These are phyloP conservation scores for Urocolius indicus DNA, from an alignment of 2,113 vertebrate species.

Conservation along the genomic window DNA sequence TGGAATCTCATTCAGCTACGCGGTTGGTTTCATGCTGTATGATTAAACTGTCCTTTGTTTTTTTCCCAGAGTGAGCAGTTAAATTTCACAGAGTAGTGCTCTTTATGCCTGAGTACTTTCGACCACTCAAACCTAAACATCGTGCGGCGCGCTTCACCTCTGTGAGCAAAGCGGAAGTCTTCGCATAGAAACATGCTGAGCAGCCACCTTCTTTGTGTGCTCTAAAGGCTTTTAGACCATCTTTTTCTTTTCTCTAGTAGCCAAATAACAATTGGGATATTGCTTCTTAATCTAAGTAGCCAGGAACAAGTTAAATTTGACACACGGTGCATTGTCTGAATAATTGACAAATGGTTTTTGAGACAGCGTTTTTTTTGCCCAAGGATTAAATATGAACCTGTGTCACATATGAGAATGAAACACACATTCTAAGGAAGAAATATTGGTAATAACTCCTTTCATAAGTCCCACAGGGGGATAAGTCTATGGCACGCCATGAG, in stretches of 20 bases:
- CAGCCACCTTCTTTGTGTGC: background rate
- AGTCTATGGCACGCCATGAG: rapidly evolving
- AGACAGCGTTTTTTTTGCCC: rapidly evolving
- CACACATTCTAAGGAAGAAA: background rate
- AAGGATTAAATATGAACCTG: background rate
- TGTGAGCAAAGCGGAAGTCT: background rate
- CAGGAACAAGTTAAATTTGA: background rate
- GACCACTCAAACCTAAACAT: background rate
- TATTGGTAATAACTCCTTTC: background rate
- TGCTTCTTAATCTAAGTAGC: background rate
- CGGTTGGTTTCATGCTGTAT: rapidly evolving
- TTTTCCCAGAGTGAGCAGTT: background rate
- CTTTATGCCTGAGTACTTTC: background rate
- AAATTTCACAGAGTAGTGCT: background rate
- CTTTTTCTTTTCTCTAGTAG: background rate
- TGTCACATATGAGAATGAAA: rapidly evolving
- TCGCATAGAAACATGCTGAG: rapidly evolving
- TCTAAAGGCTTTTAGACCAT: background rate
- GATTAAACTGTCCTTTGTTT: background rate
- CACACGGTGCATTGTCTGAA: background rate
- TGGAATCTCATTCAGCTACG: background rate
- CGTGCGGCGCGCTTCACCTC: rapidly evolving
- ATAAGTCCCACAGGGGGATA: background rate
- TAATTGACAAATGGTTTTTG: rapidly evolving
- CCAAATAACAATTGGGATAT: background rate